phyloP scores from a whole-genome alignment of 2,113 vertebrate genomes.

The Austrofundulus limnaeus region DNA sequence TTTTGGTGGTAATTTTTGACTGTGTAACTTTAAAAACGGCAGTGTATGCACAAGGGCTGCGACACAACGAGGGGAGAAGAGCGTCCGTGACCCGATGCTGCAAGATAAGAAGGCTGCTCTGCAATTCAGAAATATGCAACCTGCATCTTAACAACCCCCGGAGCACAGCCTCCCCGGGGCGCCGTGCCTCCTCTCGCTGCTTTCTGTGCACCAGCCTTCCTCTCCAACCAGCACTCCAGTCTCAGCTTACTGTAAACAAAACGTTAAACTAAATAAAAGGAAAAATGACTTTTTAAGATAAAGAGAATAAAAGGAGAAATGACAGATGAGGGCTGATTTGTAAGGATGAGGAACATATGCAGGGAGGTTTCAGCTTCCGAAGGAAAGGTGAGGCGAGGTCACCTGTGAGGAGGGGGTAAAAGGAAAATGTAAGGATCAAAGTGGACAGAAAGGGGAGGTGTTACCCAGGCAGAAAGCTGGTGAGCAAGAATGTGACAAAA shows the following conservation, averaged over 20 bases:
- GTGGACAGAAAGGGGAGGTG: constrained; percentile 18
- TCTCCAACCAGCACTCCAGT: constrained; percentile 39
- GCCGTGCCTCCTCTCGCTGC: constrained; percentile 47
- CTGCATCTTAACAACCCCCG: constrained; percentile 79
- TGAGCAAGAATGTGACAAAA: not conserved
- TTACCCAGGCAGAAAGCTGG: not conserved
- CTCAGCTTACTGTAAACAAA: constrained; percentile 46
- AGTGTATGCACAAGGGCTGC: constrained; percentile 5
- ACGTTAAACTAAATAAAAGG: constrained; percentile 12
- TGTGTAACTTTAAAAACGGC: too few relatives aligned
- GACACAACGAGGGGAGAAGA: constrained; percentile 46
- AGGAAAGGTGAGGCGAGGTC: constrained; percentile 43
- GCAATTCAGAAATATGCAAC: constrained; percentile 77
- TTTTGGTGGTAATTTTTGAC: too few relatives aligned
- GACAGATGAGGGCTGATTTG: constrained; percentile 12
- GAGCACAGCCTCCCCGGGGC: constrained; percentile 64
- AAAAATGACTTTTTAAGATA: constrained; percentile 29
- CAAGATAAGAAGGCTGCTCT: constrained; percentile 72
- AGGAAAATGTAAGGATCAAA: constrained; percentile 43
- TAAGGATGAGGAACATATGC: too few relatives aligned
- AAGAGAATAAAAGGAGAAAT: not conserved
- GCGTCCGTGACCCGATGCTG: constrained; percentile 68
- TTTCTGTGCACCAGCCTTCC: constrained; percentile 11
- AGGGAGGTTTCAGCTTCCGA: too few relatives aligned
- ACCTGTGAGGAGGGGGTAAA: constrained; percentile 17